Percentiles rank a stretch among this genome's conserved stretches.
phyloP scores from a whole-genome alignment of 2,797 vertebrate species.

The Enteromius afrohamiltoni region DNA sequence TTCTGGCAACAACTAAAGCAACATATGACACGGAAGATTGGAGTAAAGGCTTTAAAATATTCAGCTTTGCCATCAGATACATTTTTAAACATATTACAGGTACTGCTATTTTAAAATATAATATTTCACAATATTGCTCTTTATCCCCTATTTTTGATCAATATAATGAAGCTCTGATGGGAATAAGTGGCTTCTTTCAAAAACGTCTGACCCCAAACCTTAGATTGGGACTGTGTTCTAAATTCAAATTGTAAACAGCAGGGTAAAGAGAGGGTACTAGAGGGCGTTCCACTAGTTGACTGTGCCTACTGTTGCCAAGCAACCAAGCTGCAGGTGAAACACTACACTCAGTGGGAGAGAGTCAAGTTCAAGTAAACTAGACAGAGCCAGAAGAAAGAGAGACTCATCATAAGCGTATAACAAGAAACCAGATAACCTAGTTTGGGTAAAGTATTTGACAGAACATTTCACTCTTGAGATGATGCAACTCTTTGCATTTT shows the following conservation, averaged over 20 bases:
- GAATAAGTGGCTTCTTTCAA: background rate
- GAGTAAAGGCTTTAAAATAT: background rate
- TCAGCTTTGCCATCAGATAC: background rate
- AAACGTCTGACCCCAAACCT: background rate
- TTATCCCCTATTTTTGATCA: background rate
- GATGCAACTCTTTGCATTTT: constrained; percentile 29
- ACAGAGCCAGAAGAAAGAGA: background rate
- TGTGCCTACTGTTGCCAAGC: constrained; percentile 63
- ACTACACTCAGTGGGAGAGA: constrained; percentile 8
- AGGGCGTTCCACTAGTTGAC: constrained; percentile 51
- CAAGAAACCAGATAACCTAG: background rate
- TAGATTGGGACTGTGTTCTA: background rate
- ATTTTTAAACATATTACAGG: background rate
- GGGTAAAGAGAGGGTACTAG: constrained; percentile 21
- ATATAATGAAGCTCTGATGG: background rate
- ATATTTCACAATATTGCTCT: background rate
- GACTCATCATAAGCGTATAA: background rate
- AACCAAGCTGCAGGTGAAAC: constrained; percentile 59
- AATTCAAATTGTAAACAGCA: constrained; percentile 24
- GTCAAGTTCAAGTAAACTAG: background rate
- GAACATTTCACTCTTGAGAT: background rate
- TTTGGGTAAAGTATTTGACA: background rate
- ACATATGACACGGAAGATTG: background rate
- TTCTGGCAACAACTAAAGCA: too few species aligned
- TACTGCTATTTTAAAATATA: background rate